These are phyloP conservation scores for Standfussiana lucernea DNA, from an alignment of 2,888 invertebrate genomes.

Conservation along the genomic window DNA sequence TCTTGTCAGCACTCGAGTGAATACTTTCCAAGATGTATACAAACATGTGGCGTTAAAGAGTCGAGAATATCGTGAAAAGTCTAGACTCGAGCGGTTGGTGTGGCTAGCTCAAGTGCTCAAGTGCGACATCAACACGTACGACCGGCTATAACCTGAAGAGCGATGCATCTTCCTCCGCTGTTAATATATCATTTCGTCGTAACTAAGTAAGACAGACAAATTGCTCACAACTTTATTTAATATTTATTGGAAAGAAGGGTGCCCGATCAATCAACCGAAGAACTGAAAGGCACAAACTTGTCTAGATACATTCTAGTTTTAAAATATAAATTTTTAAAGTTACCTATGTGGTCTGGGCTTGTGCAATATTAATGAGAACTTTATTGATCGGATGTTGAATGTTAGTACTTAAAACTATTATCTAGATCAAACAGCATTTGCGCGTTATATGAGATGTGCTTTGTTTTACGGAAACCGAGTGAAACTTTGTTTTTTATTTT, in stretches of 20 bases:
- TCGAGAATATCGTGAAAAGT: constrained; percentile 42
- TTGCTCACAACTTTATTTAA: constrained; percentile 85
- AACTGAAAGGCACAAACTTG: constrained; percentile 55
- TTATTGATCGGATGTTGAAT: constrained; percentile 10
- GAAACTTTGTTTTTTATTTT: neutral
- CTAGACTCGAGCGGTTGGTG: constrained; percentile 44
- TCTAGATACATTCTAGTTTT: constrained; percentile 53
- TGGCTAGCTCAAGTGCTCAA: constrained; percentile 22
- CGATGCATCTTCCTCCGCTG: constrained; percentile 79
- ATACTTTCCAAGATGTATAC: neutral
- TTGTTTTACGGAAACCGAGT: neutral
- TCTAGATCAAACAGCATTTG: neutral
- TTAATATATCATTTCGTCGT: constrained; percentile 87
- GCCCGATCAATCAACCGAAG: constrained; percentile 83
- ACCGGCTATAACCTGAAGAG: constrained; percentile 68
- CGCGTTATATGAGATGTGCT: neutral
- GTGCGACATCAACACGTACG: constrained; percentile 71
- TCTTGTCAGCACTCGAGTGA: constrained; percentile 2
- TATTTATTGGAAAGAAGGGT: constrained; percentile 87
- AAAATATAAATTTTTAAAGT: constrained; percentile 51
- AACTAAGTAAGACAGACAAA: constrained; percentile 86
- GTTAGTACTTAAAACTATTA: neutral
- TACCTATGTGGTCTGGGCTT: constrained; percentile 3
- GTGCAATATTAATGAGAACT: constrained; percentile 31
- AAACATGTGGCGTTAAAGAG: constrained; percentile 15